Base-by-base conservation (phyloP, 2,797 vertebrate genomes). In the Xiphorhynchus erythropygius region DNA sequence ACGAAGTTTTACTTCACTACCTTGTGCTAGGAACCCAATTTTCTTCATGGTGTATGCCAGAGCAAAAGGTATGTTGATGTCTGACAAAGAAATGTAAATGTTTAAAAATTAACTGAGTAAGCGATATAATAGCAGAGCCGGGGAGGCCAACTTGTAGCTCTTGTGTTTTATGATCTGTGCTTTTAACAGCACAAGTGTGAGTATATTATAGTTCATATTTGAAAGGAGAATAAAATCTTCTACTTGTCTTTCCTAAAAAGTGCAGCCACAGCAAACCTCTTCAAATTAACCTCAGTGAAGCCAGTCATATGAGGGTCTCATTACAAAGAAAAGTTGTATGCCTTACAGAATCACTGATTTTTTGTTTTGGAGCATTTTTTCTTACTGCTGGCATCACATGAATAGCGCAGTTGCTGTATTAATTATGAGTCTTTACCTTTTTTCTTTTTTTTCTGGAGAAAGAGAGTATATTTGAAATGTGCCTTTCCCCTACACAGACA, bases 41-140 rank as follows among this genome's bases (percentile, higher is more conserved):
- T 94, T 87, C 47, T 73, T 73, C 33, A 11, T 0, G 0, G 15
- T 59, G 33, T 74, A 52, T 35, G 39, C 37, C 33, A 87, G 41
- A 86, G 70, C 37, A 94, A 88, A 93, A 94, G 41, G 44, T 82
- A 74, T 47, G 35, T 89, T 93, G 87, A 85, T 33, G n/a, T 85
- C 60, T 67, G 30, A 94, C 46, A 70, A 87, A 64, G 32, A 92
- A 96, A 96, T 71, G 84, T 91, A 96, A 92, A 95, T 93, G 62
- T 89, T 97, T 94, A 90, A 93, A 96, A 90, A 74, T 24, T 27
- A 90, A 24, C 67, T 69, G 74, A 79, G 77, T 93, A 93, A 91
- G 47, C 30, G 70, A 19, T 57, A 78, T 63, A 93, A 93, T 19
- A 88, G 49, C 77, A 90, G 55, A 74, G 41, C 22, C 69, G 35